These are phyloP conservation scores for Cheilosia scutellata DNA, from an alignment of 2,888 invertebrate genomes.

Conservation along the genomic window DNA sequence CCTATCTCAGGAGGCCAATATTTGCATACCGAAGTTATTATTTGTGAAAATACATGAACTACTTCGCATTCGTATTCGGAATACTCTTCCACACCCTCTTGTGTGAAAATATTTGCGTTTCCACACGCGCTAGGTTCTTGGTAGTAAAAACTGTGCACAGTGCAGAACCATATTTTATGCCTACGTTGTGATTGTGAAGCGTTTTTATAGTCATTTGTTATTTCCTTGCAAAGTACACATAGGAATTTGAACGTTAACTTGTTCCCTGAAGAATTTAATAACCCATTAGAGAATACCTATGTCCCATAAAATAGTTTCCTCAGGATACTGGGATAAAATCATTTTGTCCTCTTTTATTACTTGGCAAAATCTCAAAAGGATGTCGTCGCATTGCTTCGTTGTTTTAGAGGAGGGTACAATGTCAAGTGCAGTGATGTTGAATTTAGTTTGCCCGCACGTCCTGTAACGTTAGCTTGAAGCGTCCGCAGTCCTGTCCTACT, in stretches of 20 bases:
- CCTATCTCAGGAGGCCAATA: neutral
- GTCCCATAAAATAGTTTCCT: neutral
- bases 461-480: neutral
- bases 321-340: neutral
- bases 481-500: neutral
- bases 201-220: conserved; percentile 18
- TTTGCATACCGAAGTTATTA: neutral
- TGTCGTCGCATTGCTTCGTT: conserved; percentile 15
- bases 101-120: neutral
- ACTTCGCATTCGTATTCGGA: neutral
- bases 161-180: neutral
- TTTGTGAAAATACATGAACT: neutral
- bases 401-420: conserved; percentile 2
- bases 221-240: conserved; percentile 8
- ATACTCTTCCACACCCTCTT: neutral
- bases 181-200: neutral
- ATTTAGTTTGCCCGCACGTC: neutral
- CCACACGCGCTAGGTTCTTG: neutral
- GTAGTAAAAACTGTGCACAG: neutral
- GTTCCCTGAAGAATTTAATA: neutral
- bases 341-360: neutral
- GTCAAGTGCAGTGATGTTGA: conserved; percentile 3
- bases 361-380: conserved; percentile 1
- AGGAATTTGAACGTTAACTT: neutral
- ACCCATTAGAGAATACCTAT: conserved; percentile 23